Percentiles rank a stretch among this genome's conserved stretches.
phyloP scores from a whole-genome alignment of 2,888 invertebrate species.

The Tenthredo livida region DNA sequence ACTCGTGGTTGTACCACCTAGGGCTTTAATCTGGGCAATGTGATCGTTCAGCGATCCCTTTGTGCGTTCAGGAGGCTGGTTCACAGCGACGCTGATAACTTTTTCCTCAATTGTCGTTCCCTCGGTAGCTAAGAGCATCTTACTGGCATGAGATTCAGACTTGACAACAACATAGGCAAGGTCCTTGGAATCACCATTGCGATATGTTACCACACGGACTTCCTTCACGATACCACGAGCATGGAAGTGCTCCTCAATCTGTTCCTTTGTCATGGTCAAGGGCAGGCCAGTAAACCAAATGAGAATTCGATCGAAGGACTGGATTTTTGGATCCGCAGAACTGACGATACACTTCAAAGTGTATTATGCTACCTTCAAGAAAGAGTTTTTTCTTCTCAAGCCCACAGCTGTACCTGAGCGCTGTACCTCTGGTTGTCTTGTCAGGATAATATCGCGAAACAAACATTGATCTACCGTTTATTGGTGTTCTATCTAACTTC shows the following conservation, averaged over 20 bases:
- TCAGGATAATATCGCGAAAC: constrained; percentile 88
- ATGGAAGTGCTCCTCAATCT: constrained; percentile 86
- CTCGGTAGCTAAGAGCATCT: constrained; percentile 87
- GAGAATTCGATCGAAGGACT: neutral
- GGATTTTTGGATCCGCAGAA: neutral
- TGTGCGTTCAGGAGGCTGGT: constrained; percentile 83
- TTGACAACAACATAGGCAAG: constrained; percentile 95
- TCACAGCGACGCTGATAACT: constrained; percentile 85
- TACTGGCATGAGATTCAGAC: constrained; percentile 84
- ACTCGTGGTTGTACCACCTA: constrained; percentile 72
- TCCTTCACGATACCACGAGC: constrained; percentile 88
- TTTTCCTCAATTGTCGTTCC: constrained; percentile 84
- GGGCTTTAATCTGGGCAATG: constrained; percentile 66
- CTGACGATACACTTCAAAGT: neutral
- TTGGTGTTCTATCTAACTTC: constrained; percentile 86
- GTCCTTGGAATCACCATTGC: constrained; percentile 94
- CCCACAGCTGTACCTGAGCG: constrained; percentile 87
- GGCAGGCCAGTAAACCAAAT: constrained; percentile 81
- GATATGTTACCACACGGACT: constrained; percentile 91
- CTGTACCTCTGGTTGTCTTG: constrained; percentile 78
- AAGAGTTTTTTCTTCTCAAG: constrained; percentile 95
- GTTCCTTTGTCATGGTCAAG: constrained; percentile 85
- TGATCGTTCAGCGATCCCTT: constrained; percentile 62
- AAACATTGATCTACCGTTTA: constrained; percentile 93
- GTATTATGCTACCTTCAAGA: constrained; percentile 82